Evolutionary conservation across 64 coral and sea anemone genomes (phyloP), one percentile per base, ranked within the genome.

Genomic region (Acropora yongei): DNA sequence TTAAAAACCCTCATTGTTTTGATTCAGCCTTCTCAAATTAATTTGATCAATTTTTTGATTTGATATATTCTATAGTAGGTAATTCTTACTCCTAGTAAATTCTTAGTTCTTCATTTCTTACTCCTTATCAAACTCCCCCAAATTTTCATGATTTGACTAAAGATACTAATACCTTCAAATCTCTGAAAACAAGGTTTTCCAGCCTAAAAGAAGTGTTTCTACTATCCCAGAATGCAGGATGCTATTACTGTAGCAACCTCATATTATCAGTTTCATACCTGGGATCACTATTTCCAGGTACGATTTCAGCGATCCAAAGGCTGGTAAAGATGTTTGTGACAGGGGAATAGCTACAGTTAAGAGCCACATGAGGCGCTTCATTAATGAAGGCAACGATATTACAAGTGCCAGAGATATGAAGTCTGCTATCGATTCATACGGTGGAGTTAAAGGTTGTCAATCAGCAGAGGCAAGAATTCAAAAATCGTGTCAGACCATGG

Each of bases 181-280:
- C 16, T 3, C 40, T 88, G 5, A 88, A 88, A 1, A 30, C 30
- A 30, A 30, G 30, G 30, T 30, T 30, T 30, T 30, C 30, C 30
- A 30, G 30, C 30, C 30, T 30, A 30, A 30, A 30, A 16, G 86
- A 88, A 76, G 86, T 72, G 17, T 88, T 88, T 19, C 41, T 88
- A 3, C 41, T 67, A 58, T 88, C 86, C 45, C 42, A 88, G 51
- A 88, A 88, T 40, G 86, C 86, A 18, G 86, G 86, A 3, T 88
- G 86, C 73, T 88, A 88, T 49, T 72, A 88, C 51, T 74, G 45
- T 76, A 72, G 41, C 42, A 2, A 51, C 1, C 71, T 88, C 18
- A 77, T 75, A 6, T 72, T 88, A 18, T 75, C 86, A 14, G 39
- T 88, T 17, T 45, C 86, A 45, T 20, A n/a, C 13, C 47, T 12